Base-by-base conservation (phyloP, 2,113 vertebrate species). In the Eudorcas thomsonii region DNA sequence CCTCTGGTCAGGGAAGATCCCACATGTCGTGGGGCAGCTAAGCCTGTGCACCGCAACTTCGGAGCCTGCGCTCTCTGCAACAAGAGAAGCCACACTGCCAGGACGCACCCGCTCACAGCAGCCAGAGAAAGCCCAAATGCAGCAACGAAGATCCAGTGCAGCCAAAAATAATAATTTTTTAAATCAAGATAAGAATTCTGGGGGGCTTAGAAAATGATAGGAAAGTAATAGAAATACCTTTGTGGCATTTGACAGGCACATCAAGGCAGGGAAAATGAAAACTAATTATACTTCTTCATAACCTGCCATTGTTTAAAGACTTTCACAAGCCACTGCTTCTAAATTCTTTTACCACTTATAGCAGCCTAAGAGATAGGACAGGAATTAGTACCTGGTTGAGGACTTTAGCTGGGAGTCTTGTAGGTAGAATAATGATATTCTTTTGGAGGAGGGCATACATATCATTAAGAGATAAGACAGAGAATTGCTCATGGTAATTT, bases 181-280 rank as follows among this genome's bases (percentile, higher is more conserved):
- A 87, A 94, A 90, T 91, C 6, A 93, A 82, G 64, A 74, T 59
- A 54, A 91, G 62, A 91, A 91, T 91, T 94, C 82, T 62, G 26
- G 26, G 39, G 84, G 60, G n/a, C 78, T 91, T 94, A 82, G 88
- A 88, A 95, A 95, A 92, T 83, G 67, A 45, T 48, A 43, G 16
- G 74, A 64, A 15, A 93, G n/a, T 80, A 80, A 62, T 71, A 89
- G 43, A 90, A 92, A 86, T 78, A 57, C 59, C 62, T 96, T 54
- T 74, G 88, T 89, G n/a, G 57, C 62, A 59, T 90, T 82, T 96
- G 96, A 92, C 84, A 90, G 71, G 57, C 26, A 67, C n/a, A 89
- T 52, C 36, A 85, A 33, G 43, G 14, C 89, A 74, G 28, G 43
- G 48, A 50, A 86, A 94, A 54, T 81, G 48, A 81, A 96, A 43